phyloP scores from a whole-genome alignment of 2,888 invertebrate genomes.

The Athalia circularis region DNA sequence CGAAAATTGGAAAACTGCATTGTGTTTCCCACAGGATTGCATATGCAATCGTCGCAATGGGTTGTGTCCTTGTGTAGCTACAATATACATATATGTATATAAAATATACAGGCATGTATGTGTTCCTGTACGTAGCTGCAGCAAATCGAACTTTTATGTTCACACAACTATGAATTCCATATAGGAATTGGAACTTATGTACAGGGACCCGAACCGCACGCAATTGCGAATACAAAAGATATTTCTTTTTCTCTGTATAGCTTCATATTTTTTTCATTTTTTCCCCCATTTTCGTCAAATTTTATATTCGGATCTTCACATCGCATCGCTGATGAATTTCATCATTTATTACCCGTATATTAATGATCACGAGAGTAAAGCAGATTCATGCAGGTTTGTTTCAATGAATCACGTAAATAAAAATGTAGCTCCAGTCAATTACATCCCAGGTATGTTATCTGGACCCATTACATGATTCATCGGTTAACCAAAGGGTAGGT shows the following conservation, averaged over 20 bases:
- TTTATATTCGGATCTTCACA: too few relatives aligned
- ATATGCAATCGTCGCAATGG: slow-evolving; percentile 51
- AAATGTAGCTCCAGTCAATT: too few relatives aligned
- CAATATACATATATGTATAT: neutral
- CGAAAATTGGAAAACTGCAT: slow-evolving; percentile 68
- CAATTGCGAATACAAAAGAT: slow-evolving; percentile 48
- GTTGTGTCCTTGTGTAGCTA: neutral
- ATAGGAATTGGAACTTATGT: slow-evolving; percentile 52
- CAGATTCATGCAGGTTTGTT: too few relatives aligned
- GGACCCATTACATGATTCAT: neutral
- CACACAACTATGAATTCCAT: slow-evolving; percentile 53
- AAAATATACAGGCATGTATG: neutral
- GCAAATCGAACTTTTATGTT: slow-evolving; percentile 18
- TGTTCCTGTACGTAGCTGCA: too few relatives aligned
- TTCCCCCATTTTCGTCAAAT: neutral
- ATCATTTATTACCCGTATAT: too few relatives aligned
- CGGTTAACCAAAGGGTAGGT: too few relatives aligned
- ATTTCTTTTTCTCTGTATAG: slow-evolving; percentile 28
- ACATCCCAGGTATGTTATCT: neutral
- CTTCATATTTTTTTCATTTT: neutral
- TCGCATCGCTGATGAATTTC: too few relatives aligned
- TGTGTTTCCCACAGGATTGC: slow-evolving; percentile 56
- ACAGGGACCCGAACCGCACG: slow-evolving; percentile 46
- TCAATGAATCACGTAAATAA: too few relatives aligned
- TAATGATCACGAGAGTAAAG: too few relatives aligned